These are phyloP conservation scores for Cryptophagus acutangulus DNA, from an alignment of 2,888 invertebrate genomes.

Conservation along the genomic window DNA sequence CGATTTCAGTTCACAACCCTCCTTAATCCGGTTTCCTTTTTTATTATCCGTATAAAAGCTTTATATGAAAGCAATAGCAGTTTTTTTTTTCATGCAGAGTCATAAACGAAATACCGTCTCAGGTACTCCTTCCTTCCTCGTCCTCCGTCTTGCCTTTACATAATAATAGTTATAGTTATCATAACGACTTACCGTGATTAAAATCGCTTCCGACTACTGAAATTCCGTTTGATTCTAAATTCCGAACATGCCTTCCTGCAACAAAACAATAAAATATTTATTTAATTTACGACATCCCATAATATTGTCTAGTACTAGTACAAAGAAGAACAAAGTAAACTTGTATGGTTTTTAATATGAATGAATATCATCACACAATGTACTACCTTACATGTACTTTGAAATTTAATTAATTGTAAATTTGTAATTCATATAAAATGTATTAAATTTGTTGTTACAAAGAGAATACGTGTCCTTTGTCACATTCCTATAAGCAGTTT, in stretches of 20 bases:
- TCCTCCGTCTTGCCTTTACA: conserved; percentile 8
- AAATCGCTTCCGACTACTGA: conserved; percentile 45
- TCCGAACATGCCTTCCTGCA: conserved; percentile 46
- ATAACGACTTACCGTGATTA: conserved; percentile 48
- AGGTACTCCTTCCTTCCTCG: conserved; percentile 22
- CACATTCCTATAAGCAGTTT: too few species aligned
- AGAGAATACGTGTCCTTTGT: too few species aligned
- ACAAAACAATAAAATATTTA: conserved; percentile 28
- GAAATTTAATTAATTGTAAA: too few species aligned
- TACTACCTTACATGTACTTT: too few species aligned
- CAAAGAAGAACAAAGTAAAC: too few species aligned
- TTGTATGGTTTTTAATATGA: too few species aligned
- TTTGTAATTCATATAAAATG: too few species aligned
- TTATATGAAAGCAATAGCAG: conserved; percentile 42
- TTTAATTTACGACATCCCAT: too few species aligned
- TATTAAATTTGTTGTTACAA: too few species aligned
- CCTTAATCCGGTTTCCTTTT: conserved; percentile 46
- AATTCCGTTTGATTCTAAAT: conserved; percentile 47
- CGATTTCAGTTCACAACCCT: conserved; percentile 44
- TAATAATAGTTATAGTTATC: conserved; percentile 36
- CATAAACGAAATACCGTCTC: conserved; percentile 24
- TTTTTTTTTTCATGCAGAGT: conserved; percentile 26
- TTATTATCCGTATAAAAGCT: conserved; percentile 45
- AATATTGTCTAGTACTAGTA: too few species aligned
- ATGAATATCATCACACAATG: too few species aligned